Conservation (phyloP, 2,797 vertebrate species). For the Mormyrus proboscirostris region DNA sequence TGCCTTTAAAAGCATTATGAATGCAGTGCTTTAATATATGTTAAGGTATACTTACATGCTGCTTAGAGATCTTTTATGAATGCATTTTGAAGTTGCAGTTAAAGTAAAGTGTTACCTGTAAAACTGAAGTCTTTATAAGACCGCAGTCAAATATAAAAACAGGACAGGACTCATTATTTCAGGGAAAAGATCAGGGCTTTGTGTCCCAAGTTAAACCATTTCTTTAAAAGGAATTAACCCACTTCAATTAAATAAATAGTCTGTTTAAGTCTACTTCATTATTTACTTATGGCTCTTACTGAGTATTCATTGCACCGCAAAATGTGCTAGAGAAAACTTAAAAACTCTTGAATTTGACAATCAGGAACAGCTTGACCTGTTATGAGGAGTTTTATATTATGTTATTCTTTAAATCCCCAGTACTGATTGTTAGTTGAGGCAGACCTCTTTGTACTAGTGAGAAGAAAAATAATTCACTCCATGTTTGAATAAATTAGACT, state of each 20-base stretch:
- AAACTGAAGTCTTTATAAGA: neutral
- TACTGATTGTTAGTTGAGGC: neutral
- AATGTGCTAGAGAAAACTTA: neutral
- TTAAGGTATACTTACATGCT: neutral
- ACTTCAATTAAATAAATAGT: neutral
- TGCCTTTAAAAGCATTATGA: neutral
- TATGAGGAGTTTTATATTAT: neutral
- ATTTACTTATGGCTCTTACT: neutral
- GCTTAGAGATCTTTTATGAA: neutral
- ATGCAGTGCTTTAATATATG: neutral
- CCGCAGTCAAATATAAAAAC: neutral
- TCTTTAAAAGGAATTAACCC: neutral
- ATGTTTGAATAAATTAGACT: neutral
- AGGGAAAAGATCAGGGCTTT: neutral
- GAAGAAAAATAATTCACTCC: neutral
- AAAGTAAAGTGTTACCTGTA: neutral
- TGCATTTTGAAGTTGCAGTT: neutral
- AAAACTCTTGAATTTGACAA: neutral
- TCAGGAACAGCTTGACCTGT: neutral
- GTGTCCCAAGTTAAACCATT: neutral
- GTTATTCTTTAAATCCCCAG: neutral
- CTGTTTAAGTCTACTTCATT: neutral
- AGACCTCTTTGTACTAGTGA: neutral
- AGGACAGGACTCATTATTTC: neutral
- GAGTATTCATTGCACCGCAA: neutral